A percentile compares a stretch with the other conserved stretches of the same genome.
Evolutionary conservation across 1,140 invertebrate species (phyloP).

Genomic region (Oscheius sp.): DNA sequence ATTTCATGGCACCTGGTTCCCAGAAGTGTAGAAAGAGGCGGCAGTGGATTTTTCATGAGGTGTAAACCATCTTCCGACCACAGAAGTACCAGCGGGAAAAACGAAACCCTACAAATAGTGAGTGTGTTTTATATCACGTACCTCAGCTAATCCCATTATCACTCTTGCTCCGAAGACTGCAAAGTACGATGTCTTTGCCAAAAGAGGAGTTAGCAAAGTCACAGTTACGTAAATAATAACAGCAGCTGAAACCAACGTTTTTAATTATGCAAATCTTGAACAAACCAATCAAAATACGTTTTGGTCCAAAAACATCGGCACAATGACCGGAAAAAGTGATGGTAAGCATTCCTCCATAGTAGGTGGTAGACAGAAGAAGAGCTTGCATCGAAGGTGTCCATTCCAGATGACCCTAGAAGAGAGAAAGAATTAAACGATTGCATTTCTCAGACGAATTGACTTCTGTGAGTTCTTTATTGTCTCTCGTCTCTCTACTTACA

Average conservation of each 20-base stretch:
- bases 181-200: slow-evolving; percentile 25
- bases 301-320: slow-evolving; percentile 35
- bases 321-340: slow-evolving; percentile 34
- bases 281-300: slow-evolving; percentile 16
- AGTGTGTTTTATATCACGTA: too few species aligned
- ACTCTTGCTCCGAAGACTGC: slow-evolving; percentile 30
- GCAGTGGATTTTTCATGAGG: slow-evolving; percentile 17
- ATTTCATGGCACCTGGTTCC: slow-evolving; percentile 27
- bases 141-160: slow-evolving; percentile 32
- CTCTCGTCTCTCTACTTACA: too few species aligned
- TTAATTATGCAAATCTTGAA: too few species aligned
- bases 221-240: slow-evolving; percentile 17
- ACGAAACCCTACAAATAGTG: too few species aligned
- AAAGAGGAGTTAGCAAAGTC: slow-evolving; percentile 22
- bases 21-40: slow-evolving; percentile 37
- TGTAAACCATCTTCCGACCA: slow-evolving; percentile 28
- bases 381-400: slow-evolving; percentile 36
- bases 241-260: slow-evolving; percentile 19
- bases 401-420: slow-evolving; percentile 24
- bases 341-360: slow-evolving; percentile 35
- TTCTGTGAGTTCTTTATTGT: too few species aligned
- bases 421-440: too few species aligned
- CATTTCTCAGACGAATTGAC: too few species aligned
- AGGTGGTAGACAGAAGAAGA: slow-evolving; percentile 33
- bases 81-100: slow-evolving; percentile 9